A percentile compares a stretch with the other conserved stretches of the same genome.
These are phyloP conservation scores for Silurus meridionalis DNA, from an alignment of 2,113 vertebrate species.

Conservation along the genomic window DNA sequence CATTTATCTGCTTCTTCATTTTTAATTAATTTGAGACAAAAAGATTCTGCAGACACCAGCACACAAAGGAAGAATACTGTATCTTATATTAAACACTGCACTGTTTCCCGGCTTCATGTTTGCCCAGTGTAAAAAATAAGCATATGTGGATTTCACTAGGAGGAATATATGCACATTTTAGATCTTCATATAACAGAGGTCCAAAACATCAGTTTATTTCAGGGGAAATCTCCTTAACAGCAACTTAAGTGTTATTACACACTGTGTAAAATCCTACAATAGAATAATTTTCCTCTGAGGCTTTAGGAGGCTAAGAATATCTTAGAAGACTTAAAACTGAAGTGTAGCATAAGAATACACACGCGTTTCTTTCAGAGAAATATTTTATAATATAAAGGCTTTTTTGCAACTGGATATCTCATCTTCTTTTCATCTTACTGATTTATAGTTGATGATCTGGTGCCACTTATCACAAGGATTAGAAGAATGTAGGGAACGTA, in stretches of 20 bases:
- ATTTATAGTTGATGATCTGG: background rate
- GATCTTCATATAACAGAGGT: too few species aligned
- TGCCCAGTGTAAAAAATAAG: background rate
- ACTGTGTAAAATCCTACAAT: background rate
- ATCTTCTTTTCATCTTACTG: background rate
- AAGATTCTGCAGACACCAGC: background rate
- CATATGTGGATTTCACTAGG: background rate
- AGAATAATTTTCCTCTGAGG: background rate
- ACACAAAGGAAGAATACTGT: background rate
- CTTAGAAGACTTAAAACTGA: background rate
- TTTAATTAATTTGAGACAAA: background rate
- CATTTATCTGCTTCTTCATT: background rate
- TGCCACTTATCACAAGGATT: background rate
- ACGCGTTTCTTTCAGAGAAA: background rate
- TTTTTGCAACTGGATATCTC: background rate
- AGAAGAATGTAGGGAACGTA: background rate
- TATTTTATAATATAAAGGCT: background rate
- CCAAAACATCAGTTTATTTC: background rate
- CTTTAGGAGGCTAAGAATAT: background rate
- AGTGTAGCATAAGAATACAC: background rate
- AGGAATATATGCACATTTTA: background rate
- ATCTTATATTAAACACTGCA: background rate
- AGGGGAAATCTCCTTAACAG: background rate
- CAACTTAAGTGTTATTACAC: background rate
- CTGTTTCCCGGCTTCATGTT: background rate